These are phyloP conservation scores for Pristionchus fissidentatus DNA, from an alignment of 2,888 invertebrate genomes.

Conservation along the genomic window DNA sequence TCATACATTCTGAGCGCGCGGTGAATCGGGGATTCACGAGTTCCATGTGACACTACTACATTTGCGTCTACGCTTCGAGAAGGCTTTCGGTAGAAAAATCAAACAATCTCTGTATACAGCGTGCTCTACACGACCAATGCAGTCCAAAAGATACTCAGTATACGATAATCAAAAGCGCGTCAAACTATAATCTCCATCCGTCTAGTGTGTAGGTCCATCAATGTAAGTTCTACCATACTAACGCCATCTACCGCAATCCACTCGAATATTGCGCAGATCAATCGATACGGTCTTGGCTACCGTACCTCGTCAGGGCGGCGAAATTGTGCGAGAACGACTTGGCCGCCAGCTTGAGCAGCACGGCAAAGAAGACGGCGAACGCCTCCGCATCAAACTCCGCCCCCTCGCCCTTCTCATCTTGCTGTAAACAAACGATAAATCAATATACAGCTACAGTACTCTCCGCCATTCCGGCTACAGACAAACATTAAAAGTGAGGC, in stretches of 20 bases:
- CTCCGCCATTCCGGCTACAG: too few relatives aligned
- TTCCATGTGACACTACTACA: too few relatives aligned
- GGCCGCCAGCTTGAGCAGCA: slow-evolving; percentile 88
- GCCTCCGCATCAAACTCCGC: slow-evolving; percentile 89
- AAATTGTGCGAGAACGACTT: slow-evolving; percentile 99
- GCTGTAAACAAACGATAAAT: not conserved
- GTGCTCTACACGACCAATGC: too few relatives aligned
- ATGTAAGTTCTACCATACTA: not conserved
- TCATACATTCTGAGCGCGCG: too few relatives aligned
- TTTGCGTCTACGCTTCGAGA: too few relatives aligned
- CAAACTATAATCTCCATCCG: not conserved
- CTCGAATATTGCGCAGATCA: not conserved
- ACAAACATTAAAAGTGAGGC: too few relatives aligned
- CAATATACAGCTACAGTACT: too few relatives aligned
- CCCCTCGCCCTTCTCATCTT: slow-evolving; percentile 50
- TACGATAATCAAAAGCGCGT: not conserved
- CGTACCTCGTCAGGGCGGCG: slow-evolving; percentile 94
- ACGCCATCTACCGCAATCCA: not conserved
- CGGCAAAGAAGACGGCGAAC: slow-evolving; percentile 84
- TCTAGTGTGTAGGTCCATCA: not conserved
- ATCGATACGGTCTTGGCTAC: not conserved
- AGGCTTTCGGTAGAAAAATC: too few relatives aligned
- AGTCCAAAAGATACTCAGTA: not conserved
- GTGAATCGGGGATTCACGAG: too few relatives aligned
- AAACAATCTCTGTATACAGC: too few relatives aligned